Percentiles rank a stretch among this genome's conserved stretches.
phyloP scores from a whole-genome alignment of 2,888 invertebrate genomes.

The Nephrocerus scutellatus region DNA sequence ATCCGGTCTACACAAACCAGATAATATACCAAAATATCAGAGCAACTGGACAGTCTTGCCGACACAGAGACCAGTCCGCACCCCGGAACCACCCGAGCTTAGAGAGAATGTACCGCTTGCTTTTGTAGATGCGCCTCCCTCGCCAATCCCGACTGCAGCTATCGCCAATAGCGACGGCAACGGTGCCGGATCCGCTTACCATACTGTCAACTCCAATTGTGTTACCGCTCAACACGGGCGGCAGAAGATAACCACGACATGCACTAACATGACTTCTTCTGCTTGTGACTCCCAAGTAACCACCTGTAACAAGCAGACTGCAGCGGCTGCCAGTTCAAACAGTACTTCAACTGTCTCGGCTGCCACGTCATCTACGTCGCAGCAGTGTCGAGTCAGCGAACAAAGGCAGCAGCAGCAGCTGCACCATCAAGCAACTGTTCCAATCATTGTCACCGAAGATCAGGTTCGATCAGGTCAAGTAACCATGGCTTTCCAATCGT shows the following conservation, averaged over 20 bases:
- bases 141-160: constrained; percentile 25
- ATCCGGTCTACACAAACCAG: constrained; percentile 57
- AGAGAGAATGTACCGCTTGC: constrained; percentile 48
- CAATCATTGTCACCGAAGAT: constrained; percentile 45
- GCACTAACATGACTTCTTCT: constrained; percentile 15
- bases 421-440: constrained; percentile 29
- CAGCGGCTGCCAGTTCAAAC: constrained; percentile 23
- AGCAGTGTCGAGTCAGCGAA: constrained; percentile 22
- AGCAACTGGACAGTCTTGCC: constrained; percentile 55
- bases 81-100: constrained; percentile 53
- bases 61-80: constrained; percentile 53
- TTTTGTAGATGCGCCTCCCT: constrained; percentile 41
- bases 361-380: constrained; percentile 6
- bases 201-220: constrained; percentile 20
- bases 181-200: no score
- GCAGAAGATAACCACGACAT: constrained; percentile 4
- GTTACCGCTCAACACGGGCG: constrained; percentile 16
- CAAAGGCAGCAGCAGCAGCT: constrained; percentile 24
- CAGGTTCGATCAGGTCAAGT: constrained; percentile 53
- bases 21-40: constrained; percentile 59
- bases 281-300: constrained; percentile 22
- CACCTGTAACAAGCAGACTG: constrained; percentile 22
- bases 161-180: constrained; percentile 16
- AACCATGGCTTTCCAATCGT: constrained; percentile 60
- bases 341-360: constrained; percentile 12